These are phyloP conservation scores for Leptopterna dolabrata DNA, from an alignment of 2,888 invertebrate species.

Conservation along the genomic window DNA sequence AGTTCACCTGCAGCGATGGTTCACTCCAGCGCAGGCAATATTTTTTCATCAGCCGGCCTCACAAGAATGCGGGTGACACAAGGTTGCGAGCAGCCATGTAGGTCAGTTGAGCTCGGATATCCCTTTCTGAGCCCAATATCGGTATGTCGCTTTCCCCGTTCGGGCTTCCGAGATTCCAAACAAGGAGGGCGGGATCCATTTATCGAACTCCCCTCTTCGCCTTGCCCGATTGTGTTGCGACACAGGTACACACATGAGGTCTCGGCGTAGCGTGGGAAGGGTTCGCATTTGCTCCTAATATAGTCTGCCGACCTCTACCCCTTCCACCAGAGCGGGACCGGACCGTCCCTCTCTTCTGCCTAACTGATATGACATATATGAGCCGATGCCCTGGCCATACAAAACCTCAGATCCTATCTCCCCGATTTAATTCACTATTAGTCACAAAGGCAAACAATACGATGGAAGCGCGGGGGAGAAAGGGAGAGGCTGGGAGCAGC, in stretches of 20 bases:
- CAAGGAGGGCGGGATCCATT: conserved; percentile 33
- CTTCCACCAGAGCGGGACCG: not conserved
- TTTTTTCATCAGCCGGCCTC: conserved; percentile 8
- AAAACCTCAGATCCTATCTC: conserved; percentile 31
- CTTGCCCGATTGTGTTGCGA: conserved; percentile 30
- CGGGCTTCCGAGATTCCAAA: conserved; percentile 23
- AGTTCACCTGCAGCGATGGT: not conserved
- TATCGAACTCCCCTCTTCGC: not conserved
- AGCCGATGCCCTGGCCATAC: conserved; percentile 28
- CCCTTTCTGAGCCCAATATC: conserved; percentile 44
- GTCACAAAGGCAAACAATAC: conserved; percentile 33
- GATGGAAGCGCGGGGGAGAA: not conserved
- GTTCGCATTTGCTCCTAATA: conserved; percentile 42
- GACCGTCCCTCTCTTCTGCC: not conserved
- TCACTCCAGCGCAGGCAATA: not conserved
- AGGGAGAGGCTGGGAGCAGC: not conserved
- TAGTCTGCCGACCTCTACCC: conserved; percentile 10
- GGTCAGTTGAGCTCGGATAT: conserved; percentile 39
- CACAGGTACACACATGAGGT: conserved; percentile 32
- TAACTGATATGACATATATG: conserved; percentile 31
- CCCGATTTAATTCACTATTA: conserved; percentile 40
- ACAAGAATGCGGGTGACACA: conserved; percentile 31
- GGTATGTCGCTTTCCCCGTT: conserved; percentile 42
- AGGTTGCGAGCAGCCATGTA: conserved; percentile 32
- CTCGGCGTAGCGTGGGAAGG: conserved; percentile 27